Evolutionary conservation across 2,888 invertebrate species (phyloP), one percentile per base, ranked within the genome.

Genomic region (Drosophila histrio): DNA sequence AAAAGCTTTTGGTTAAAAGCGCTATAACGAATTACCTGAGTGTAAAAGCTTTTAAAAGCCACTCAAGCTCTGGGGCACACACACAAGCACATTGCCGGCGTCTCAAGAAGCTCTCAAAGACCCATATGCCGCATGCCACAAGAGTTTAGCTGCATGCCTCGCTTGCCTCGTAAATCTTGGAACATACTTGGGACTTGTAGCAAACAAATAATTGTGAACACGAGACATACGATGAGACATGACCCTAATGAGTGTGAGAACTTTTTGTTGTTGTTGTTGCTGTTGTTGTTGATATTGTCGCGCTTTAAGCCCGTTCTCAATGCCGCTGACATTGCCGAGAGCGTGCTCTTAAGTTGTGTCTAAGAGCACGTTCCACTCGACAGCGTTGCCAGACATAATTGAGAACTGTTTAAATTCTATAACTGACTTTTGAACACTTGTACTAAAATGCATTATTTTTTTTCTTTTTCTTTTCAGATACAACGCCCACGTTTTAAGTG

Each of bases 231-330:
- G 62, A 64, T 63, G 60, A 60, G 41, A 77, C 69, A 72, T 87
- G 87, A 84, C 84, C 83, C 75, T 87, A 88, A 84, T 84, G 88
- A 75, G 63, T 77, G 87, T 88, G 83, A 81, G 88, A 84, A 88
- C 72, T 68, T 80, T 67, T 84, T 80, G 50, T 41, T 24, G 24
- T 47, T 46, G 39, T 9, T 32, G 5, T 41, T 32, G 26, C 13
- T 49, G 39, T 19, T 30, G 28, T 17, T 24, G 7, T 32, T 41
- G 21, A 41, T 46, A 69, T 58, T 82, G 65, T 66, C 49, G 60
- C 49, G 34, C 49, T 59, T 58, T 47, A 39, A 52, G 65, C 36
- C 50, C 39, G 22, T 24, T 36, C 17, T 39, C 38, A 50, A 50
- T 52, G 61, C 22, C 74, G 46, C 74, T 84, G 71, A 60, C 85